Base-by-base conservation (phyloP, 2,113 vertebrate genomes). In the Passer domesticus region DNA sequence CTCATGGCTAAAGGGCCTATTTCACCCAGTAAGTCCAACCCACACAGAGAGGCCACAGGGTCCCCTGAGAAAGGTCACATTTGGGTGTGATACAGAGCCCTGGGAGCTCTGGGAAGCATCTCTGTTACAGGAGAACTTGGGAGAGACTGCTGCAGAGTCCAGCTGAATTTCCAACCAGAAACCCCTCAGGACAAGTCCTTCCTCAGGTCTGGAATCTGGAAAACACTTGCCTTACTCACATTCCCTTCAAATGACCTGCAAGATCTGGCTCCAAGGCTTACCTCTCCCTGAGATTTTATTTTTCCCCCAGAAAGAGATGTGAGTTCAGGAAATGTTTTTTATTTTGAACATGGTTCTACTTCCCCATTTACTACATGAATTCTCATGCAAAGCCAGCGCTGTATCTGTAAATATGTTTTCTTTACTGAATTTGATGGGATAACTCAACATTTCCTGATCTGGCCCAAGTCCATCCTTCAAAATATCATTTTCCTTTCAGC, bases 371-470 rank as follows among this genome's bases (percentile, higher is more conserved):
- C 76, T 83, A 46, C 1, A 4, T 53, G 76, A 94, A 89, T 75
- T 82, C 69, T 78, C 64, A 3, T 5, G 46, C n/a, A 87, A 88
- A 96, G 82, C 37, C 79, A 87, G 60, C 64, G 47, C 23, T 2
- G 27, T 44, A 49, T 68, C 80, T 93, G 74, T 72, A 94, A 93
- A 93, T 68, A 92, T 25, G 20, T 92, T 92, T 92, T 87, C 74
- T 92, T 94, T 47, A 89, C 83, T 72, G 64, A 90, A 93, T 81
- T 95, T 83, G 79, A 88, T 96, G 90, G 73, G 44, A 56, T 66
- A 96, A 95, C 70, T 81, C 92, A 92, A 82, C 62, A 68, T 94
- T 90, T 94, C 93, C 92, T 83, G 72, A 31, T n/a, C 92, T 93
- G 93, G 92, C 80, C 37, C 27, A 52, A 84, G 63, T 95, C 88